Percentiles rank a stretch among this genome's conserved stretches.
These are phyloP conservation scores for Lagocephalus sceleratus DNA, from an alignment of 2,797 vertebrate genomes.

Conservation along the genomic window DNA sequence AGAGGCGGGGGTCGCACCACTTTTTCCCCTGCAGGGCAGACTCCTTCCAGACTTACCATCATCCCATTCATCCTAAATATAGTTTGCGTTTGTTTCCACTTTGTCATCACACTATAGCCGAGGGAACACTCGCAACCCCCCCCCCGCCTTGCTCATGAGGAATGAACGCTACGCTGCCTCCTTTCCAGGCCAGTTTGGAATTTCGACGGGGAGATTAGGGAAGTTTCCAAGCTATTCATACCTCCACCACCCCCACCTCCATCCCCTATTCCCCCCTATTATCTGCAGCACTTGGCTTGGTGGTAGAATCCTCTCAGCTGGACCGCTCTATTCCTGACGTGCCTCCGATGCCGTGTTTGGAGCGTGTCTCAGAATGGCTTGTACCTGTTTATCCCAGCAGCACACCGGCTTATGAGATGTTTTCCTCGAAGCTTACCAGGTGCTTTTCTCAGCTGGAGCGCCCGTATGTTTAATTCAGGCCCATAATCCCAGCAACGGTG, in stretches of 20 bases:
- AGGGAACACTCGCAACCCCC: slow-evolving; percentile 35
- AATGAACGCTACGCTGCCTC: slow-evolving; percentile 58
- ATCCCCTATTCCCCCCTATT: slow-evolving; percentile 15
- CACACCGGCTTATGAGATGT: slow-evolving; percentile 71
- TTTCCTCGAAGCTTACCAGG: slow-evolving; percentile 72
- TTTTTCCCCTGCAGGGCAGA: no score
- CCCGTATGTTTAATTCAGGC: slow-evolving; percentile 67
- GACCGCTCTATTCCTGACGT: slow-evolving; percentile 71
- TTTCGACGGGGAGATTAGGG: slow-evolving; percentile 71
- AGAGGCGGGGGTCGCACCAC: slow-evolving; percentile 12
- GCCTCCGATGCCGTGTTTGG: slow-evolving; percentile 60
- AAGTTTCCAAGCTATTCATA: slow-evolving; percentile 73
- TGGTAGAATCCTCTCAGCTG: slow-evolving; percentile 55
- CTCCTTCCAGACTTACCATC: no score
- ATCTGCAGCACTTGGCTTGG: slow-evolving; percentile 54
- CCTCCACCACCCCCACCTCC: slow-evolving; percentile 8
- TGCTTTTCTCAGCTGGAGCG: slow-evolving; percentile 68
- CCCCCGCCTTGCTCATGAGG: slow-evolving; percentile 27
- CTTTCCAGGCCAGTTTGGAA: slow-evolving; percentile 57
- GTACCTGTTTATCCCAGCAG: slow-evolving; percentile 78
- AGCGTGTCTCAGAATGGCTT: slow-evolving; percentile 71
- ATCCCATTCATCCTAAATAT: neutral
- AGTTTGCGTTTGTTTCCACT: slow-evolving; percentile 5
- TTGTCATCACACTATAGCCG: slow-evolving; percentile 36
- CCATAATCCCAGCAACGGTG: slow-evolving; percentile 69